Evolutionary conservation across 2,113 vertebrate genomes (phyloP).

Genomic region (Labeo rohita): DNA sequence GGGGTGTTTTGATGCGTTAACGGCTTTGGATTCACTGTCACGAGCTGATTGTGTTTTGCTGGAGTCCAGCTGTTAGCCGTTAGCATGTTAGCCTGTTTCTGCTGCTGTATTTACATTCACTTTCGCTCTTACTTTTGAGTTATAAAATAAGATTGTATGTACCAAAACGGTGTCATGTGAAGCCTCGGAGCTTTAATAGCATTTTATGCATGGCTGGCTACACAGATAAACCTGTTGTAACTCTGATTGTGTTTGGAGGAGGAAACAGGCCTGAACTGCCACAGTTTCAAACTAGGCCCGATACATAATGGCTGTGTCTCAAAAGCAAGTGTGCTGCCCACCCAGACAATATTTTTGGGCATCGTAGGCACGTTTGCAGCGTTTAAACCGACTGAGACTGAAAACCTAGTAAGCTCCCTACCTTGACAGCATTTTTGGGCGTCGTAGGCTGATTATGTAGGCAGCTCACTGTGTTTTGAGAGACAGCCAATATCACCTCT

Average conservation of each 20-base stretch:
- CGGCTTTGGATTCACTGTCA: constrained; percentile 6
- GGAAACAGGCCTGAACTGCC: constrained; percentile 36
- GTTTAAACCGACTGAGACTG: background rate
- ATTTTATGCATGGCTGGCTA: background rate
- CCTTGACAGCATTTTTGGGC: background rate
- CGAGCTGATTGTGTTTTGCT: constrained; percentile 41
- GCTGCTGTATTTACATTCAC: constrained; percentile 41
- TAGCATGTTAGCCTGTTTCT: constrained; percentile 34
- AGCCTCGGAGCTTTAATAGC: background rate
- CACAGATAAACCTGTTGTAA: background rate
- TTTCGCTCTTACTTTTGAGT: constrained; percentile 23
- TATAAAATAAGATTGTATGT: background rate
- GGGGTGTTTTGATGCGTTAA: background rate
- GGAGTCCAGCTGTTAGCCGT: constrained; percentile 42
- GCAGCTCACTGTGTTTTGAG: background rate
- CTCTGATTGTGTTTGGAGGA: constrained; percentile 29
- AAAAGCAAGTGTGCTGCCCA: constrained; percentile 16
- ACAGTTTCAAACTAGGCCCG: constrained; percentile 43
- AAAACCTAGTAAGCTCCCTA: background rate
- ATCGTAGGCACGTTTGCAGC: constrained; percentile 19
- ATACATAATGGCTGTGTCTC: constrained; percentile 35
- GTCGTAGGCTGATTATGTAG: background rate
- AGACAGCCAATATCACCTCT: background rate
- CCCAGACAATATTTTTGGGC: constrained; percentile 10
- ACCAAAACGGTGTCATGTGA: background rate